phyloP scores from a whole-genome alignment of 2,888 invertebrate genomes.

The Microctonus brassicae region DNA sequence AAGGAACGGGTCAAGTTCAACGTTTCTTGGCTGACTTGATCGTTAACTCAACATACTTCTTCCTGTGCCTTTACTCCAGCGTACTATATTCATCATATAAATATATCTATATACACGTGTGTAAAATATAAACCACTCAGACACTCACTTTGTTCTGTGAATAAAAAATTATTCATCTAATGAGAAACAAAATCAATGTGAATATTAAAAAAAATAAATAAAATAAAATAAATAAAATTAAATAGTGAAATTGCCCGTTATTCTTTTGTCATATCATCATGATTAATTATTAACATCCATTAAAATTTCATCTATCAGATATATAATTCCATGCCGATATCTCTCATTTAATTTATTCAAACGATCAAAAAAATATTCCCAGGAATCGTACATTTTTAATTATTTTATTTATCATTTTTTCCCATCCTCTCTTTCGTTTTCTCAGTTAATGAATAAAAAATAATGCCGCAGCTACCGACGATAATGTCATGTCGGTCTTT shows the following conservation, averaged over 20 bases:
- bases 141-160: not conserved
- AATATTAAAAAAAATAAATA: not conserved
- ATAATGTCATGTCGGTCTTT: conserved; percentile 22
- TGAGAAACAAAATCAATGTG: not conserved
- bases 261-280: not conserved
- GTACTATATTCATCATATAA: not conserved
- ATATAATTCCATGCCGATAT: not conserved
- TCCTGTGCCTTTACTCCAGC: not conserved
- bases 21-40: conserved; percentile 9
- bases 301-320: not conserved
- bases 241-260: not conserved
- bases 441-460: not conserved
- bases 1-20: conserved; percentile 20
- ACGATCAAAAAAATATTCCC: not conserved
- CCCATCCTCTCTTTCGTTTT: not conserved
- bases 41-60: conserved; percentile 9
- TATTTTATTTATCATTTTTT: not conserved
- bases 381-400: not conserved
- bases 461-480: conserved; percentile 1
- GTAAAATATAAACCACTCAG: not conserved
- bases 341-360: not conserved
- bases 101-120: not conserved
- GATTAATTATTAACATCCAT: not conserved
- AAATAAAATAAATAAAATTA: not conserved
- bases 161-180: not conserved